These are phyloP conservation scores for Argopecten irradians DNA, from an alignment of 1,140 invertebrate genomes.

Conservation along the genomic window DNA sequence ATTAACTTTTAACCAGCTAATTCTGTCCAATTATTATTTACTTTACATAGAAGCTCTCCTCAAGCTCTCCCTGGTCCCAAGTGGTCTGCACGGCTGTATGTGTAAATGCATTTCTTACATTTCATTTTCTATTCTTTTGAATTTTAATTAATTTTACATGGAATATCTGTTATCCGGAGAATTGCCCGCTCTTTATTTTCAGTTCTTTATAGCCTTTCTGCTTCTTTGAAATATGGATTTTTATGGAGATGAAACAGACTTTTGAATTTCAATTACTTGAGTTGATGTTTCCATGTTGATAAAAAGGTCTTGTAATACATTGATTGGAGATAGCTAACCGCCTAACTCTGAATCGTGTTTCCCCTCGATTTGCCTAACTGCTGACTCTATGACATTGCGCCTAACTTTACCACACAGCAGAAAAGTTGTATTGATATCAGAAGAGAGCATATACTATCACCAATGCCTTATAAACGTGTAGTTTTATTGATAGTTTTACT, in stretches of 20 bases:
- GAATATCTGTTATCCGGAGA: not conserved
- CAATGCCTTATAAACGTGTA: too few species aligned
- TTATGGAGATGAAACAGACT: not conserved
- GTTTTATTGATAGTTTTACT: too few species aligned
- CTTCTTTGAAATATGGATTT: conserved; percentile 2
- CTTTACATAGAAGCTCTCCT: conserved; percentile 10
- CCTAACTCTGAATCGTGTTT: not conserved
- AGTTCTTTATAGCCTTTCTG: not conserved
- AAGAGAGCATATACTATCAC: not conserved
- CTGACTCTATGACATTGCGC: not conserved
- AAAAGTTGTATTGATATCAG: not conserved
- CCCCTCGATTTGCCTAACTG: not conserved
- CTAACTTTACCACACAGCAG: not conserved
- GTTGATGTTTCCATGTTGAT: not conserved
- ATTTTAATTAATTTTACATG: conserved; percentile 24
- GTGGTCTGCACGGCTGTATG: not conserved
- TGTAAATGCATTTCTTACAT: conserved; percentile 18
- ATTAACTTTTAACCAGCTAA: not conserved
- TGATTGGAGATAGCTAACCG: conserved; percentile 4
- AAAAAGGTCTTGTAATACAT: conserved; percentile 8
- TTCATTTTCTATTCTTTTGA: not conserved
- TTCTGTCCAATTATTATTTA: not conserved
- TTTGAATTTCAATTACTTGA: not conserved
- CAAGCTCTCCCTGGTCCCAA: not conserved
- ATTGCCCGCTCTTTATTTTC: not conserved